Evolutionary conservation across 1,140 invertebrate genomes (phyloP).

Genomic region (Drosophila bifasciata): DNA sequence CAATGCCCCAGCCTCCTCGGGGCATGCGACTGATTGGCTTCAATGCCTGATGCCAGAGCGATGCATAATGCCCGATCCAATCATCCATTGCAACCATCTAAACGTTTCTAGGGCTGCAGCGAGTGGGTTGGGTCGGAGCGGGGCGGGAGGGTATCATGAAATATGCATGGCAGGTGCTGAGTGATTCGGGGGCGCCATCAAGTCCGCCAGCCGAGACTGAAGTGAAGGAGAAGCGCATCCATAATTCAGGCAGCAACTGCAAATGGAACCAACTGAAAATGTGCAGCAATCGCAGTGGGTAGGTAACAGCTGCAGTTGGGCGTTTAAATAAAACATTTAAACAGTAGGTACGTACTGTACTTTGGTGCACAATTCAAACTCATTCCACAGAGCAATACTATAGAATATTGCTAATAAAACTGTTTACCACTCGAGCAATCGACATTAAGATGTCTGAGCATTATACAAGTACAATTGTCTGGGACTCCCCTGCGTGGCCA

Average conservation of each 20-base stretch:
- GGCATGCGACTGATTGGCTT: constrained; percentile 35
- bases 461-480: constrained; percentile 2
- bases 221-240: constrained; percentile 5
- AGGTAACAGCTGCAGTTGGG: not conserved
- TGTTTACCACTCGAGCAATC: not conserved
- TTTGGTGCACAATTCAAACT: not conserved
- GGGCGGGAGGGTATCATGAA: constrained; percentile 16
- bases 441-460: not conserved
- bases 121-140: not conserved
- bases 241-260: constrained; percentile 20
- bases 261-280: constrained; percentile 2
- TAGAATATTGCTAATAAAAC: no score
- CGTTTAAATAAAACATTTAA: constrained; percentile 2
- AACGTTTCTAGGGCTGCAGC: not conserved
- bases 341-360: not conserved
- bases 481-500: constrained; percentile 12
- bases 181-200: constrained; percentile 33
- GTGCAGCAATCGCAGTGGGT: not conserved
- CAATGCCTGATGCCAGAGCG: constrained; percentile 17
- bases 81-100: constrained; percentile 25
- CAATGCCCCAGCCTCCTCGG: constrained; percentile 12
- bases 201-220: not conserved
- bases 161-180: constrained; percentile 38
- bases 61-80: constrained; percentile 44
- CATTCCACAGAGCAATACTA: no score